These are phyloP conservation scores for Bruchidius siliquastri DNA, from an alignment of 2,888 invertebrate species.

Conservation along the genomic window DNA sequence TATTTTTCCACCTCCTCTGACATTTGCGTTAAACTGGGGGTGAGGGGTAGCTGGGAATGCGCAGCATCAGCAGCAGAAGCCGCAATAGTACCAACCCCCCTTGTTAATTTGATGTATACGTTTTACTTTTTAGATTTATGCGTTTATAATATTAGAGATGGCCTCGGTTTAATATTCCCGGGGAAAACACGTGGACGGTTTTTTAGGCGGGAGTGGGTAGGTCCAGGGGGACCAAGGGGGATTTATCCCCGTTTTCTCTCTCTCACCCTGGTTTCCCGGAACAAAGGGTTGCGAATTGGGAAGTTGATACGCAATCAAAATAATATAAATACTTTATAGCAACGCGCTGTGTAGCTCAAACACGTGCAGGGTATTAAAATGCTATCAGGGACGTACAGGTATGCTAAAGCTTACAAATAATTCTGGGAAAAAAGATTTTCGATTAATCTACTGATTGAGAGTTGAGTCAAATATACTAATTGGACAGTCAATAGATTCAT, in stretches of 20 bases:
- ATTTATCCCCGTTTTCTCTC: background rate
- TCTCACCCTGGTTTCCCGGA: background rate
- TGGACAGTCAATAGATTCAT: too few species aligned
- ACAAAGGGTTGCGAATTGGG: background rate
- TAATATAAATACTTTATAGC: background rate
- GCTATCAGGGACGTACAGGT: background rate
- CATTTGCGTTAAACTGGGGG: slow-evolving; percentile 7
- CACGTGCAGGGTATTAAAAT: background rate
- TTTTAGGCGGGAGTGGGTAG: slow-evolving; percentile 12
- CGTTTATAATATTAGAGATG: slow-evolving; percentile 40
- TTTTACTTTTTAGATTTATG: slow-evolving; percentile 42
- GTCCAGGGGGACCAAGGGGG: slow-evolving; percentile 7
- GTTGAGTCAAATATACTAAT: too few species aligned
- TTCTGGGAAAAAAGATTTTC: too few species aligned
- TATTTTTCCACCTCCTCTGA: background rate
- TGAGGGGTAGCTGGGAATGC: slow-evolving; percentile 25
- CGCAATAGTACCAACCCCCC: slow-evolving; percentile 26
- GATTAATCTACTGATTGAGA: too few species aligned
- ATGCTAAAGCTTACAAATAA: background rate
- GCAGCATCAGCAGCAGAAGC: slow-evolving; percentile 25
- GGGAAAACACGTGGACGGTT: slow-evolving; percentile 26
- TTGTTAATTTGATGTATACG: slow-evolving; percentile 38
- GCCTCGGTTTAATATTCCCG: slow-evolving; percentile 29
- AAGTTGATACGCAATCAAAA: slow-evolving; percentile 1
- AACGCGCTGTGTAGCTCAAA: background rate